Percentiles rank a stretch among this genome's conserved stretches.
These are phyloP conservation scores for Lamproptera curius DNA, from an alignment of 2,888 invertebrate genomes.

Conservation along the genomic window DNA sequence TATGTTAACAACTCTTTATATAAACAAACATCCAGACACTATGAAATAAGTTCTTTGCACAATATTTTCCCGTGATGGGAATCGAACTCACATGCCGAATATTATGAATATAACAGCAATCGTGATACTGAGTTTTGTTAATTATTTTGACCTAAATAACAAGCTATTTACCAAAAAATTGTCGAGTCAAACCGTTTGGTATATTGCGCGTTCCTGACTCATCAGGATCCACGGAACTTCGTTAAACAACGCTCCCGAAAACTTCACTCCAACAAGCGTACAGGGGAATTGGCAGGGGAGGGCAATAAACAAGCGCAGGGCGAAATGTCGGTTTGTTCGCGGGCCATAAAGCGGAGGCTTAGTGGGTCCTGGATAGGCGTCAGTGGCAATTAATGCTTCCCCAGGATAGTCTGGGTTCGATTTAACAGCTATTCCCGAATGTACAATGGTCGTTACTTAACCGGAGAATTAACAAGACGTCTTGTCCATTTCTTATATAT, in stretches of 20 bases:
- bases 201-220: neutral
- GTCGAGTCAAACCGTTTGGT: too few species aligned
- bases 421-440: conserved; percentile 60
- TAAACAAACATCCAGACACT: too few species aligned
- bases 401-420: conserved; percentile 60
- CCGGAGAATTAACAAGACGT: too few species aligned
- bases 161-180: too few species aligned
- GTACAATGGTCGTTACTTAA: neutral
- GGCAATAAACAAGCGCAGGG: conserved; percentile 64
- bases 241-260: conserved; percentile 3
- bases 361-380: conserved; percentile 48
- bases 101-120: too few species aligned
- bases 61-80: too few species aligned
- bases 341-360: conserved; percentile 64
- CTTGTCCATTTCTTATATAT: too few species aligned
- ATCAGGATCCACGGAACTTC: neutral
- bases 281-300: conserved; percentile 40
- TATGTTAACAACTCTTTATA: too few species aligned
- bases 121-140: too few species aligned
- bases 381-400: conserved; percentile 70
- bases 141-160: too few species aligned
- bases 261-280: conserved; percentile 10
- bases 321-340: conserved; percentile 71
- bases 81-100: too few species aligned
- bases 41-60: too few species aligned